Evolutionary conservation across 2,888 invertebrate species (phyloP), one percentile per base, ranked within the genome.

Genomic region (Chloroclysta siterata): DNA sequence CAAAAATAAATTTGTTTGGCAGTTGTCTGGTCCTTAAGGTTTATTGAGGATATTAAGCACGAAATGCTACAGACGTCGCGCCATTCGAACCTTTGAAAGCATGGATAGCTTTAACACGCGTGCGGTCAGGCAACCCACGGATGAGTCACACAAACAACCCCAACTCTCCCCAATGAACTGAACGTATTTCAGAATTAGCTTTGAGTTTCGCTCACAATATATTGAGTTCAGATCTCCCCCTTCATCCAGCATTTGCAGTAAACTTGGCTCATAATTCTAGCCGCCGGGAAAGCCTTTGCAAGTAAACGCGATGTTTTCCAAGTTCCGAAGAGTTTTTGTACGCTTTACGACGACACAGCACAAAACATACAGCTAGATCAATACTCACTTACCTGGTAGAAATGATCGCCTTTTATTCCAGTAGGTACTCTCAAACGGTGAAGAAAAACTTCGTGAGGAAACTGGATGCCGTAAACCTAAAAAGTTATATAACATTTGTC

Each of bases 261-360:
- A 88, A 88, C 83, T 89, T 87, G 75, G 70, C 80, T 82, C 88
- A 86, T 89, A 89, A 89, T 81, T 88, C 82, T 80, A 78, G 74
- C 75, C 74, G 66, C 72, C 78, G 83, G 36, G 83, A 84, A 87
- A 83, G 81, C 82, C 83, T 87, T 84, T 79, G 79, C 83, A 84
- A 86, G 82, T 84, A 77, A 82, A 82, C 83, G 81, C 72, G 75
- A 83, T 83, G 85, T 85, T 83, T 84, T 82, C 79, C 71, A 80
- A 84, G 78, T 83, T 80, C 69, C 66, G 68, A 78, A 74, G 68
- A 76, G 78, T 82, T 85, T 87, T 83, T 84, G 79, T 80, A 78
- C 78, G 75, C 77, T 85, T 81, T 80, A 79, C 74, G 78, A 78
- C 62, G 68, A 7, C 28, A 39, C 36, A 53, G 53, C 48, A 13